Evolutionary conservation across 2,113 vertebrate species (phyloP), one percentile per base, ranked within the genome.

Genomic region (Sturnira hondurensis): DNA sequence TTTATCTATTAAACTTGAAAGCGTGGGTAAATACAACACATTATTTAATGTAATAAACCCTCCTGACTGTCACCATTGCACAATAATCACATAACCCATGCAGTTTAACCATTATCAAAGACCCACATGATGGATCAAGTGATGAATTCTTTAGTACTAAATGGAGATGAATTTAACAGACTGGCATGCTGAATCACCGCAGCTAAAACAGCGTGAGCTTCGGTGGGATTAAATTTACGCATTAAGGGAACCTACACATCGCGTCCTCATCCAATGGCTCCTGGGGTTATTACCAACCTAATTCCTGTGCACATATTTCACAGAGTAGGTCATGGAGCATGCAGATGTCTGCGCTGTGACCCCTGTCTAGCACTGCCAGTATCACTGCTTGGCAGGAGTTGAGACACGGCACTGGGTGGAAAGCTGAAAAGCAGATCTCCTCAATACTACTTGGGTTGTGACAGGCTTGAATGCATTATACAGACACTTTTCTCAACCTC

Each of bases 1-100:
- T 82, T 83, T 54, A 93, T 71, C 68, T 95, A 76, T 78, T 89
- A 92, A 96, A 93, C 41, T 85, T 82, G 28, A 93, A 96, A 84
- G 78, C 4, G 36, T 26, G 70, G 58, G 43, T 73, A 91, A 78
- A 58, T 89, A 71, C 31, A 84, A 92, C 16, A 14, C 0, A 2
- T 0, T 71, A 8, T 63, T 89, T 87, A 91, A 61, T 83, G 38
- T 63, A 81, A 73, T 71, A 41, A 89, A 94, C 71, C 80, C 43
- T 90, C 86, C 86, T 24, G 54, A 47, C 19, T 74, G 45, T 73
- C 9, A 84, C 84, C 45, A 93, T 80, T 74, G 96, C 83, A 58
- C 15, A 80, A 97, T 68, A 91, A 84, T 81, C 67, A 36, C 12
- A 83, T 58, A 12, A 33, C 38, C 76, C 61, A 63, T 38, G 22